Base-by-base conservation (phyloP, 2,113 vertebrate species). In the Ochotona curzoniae region DNA sequence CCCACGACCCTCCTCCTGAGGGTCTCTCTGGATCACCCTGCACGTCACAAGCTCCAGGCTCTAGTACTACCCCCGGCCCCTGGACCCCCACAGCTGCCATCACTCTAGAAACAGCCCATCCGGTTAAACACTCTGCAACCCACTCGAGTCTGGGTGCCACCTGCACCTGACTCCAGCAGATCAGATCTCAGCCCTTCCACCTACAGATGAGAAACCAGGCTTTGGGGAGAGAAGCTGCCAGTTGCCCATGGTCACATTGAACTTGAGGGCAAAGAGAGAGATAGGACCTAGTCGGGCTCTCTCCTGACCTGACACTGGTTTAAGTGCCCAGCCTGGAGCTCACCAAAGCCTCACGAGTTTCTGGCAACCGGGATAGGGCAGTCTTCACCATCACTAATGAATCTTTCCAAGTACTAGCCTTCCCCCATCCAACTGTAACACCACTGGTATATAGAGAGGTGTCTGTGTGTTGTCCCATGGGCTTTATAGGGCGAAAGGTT, bases 221-320 rank as follows among this genome's bases (percentile, higher is more conserved):
- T 44, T 6, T 44, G 25, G 26, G 14, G 11, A 35, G 60, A 44
- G 44, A 54, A 80, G 70, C 57, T 8, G n/a, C 5, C 8, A 7
- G 0, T 0, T 47, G 47, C 8, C 47, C 0, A 0, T 1, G 44
- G 69, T 28, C 86, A 74, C 73, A 44, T 11, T 0, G 17, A 18
- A 57, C 54, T 18, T 57, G 1, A 5, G 49, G 66, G 18, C 20
- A 70, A 38, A 67, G 85, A 44, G 38, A 44, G 38, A 44, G 38
- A 44, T 44, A 44, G 38, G 38, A 44, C 4, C 38, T 44, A 6
- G n/a, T 51, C 35, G 28, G 13, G 83, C 63, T 49, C 28, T 67
- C 47, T 83, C 60, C 90, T 6, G 4, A 69, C 60, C 44, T 1
- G 2, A 61, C 60, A 15, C 93, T 2, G 9, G 26, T 10, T 4